Base-by-base conservation (phyloP, 2,888 invertebrate genomes). In the Bimastos eiseni region DNA sequence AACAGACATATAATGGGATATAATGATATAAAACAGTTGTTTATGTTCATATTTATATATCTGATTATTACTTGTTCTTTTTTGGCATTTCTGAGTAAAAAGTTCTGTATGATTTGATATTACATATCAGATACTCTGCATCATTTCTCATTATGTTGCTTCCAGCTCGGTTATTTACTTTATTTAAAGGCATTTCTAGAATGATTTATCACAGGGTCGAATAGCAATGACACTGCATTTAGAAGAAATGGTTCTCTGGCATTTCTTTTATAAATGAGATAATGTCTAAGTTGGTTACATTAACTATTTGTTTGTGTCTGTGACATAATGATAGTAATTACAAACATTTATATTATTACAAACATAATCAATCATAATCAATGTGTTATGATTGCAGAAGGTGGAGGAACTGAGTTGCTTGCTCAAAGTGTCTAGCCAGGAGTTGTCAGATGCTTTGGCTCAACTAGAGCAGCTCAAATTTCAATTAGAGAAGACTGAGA, bases 341-440 rank as follows among this genome's bases (percentile, higher is more conserved):
- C n/a, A n/a, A n/a, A n/a, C n/a, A n/a, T n/a, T n/a, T n/a, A n/a
- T n/a, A n/a, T n/a, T n/a, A n/a, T n/a, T n/a, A n/a, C n/a, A 44
- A 19, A 13, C n/a, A n/a, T n/a, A n/a, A n/a, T n/a, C 15, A 41
- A 41, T 41, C 8, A 41, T 41, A 41, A 49, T 11, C 8, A n/a
- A n/a, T 70, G 70, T 70, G 4, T 30, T n/a, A n/a, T 70, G 70
- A n/a, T 70, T 70, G n/a, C 86, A 86, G 86, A 86, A 86, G 86
- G 86, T 37, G 37, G 86, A 86, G 24, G 86, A 86, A 37, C 37
- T 86, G 86, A 86, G 86, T 34, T 86, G 86, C 37, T 37, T 86
- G 86, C 86, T 86, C 6, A 36, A 86, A 86, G 86, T 86, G 21
- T 34, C 86, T 36, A 34, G 15, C 24, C 34, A 86, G 6, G 86